Evolutionary conservation across 2,888 invertebrate genomes (phyloP).

Genomic region (Smittia aterrima): DNA sequence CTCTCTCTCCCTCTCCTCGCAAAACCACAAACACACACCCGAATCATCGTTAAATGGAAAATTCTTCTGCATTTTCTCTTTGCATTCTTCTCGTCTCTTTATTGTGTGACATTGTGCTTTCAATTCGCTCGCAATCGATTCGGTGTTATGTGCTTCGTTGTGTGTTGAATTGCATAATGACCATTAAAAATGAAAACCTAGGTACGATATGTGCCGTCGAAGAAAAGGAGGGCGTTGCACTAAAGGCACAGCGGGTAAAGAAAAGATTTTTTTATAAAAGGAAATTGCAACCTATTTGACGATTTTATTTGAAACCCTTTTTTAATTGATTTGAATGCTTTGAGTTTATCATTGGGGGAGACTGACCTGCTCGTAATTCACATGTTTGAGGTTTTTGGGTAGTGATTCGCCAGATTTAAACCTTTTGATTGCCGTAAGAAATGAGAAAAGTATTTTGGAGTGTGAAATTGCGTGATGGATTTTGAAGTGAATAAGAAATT

Average conservation of each 20-base stretch:
- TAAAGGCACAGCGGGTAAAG: slow-evolving; percentile 97
- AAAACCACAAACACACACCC: background rate
- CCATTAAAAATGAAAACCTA: slow-evolving; percentile 49
- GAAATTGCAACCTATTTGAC: background rate
- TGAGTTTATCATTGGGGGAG: background rate
- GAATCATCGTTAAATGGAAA: background rate
- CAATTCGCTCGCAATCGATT: background rate
- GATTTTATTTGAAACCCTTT: background rate
- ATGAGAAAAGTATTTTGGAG: slow-evolving; percentile 1
- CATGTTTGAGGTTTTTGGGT: background rate
- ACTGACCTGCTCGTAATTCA: background rate
- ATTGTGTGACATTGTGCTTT: background rate
- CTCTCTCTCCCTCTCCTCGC: background rate
- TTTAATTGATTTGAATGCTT: background rate
- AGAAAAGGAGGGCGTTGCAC: slow-evolving; percentile 96
- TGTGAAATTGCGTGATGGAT: slow-evolving; percentile 22
- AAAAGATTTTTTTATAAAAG: slow-evolving; percentile 14
- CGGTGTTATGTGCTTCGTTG: background rate
- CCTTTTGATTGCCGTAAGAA: background rate
- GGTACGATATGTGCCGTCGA: slow-evolving; percentile 97
- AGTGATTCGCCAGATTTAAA: background rate
- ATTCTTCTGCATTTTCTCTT: background rate
- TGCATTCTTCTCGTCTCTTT: background rate
- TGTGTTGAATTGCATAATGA: slow-evolving; percentile 32
- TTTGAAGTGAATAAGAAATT: background rate